Evolutionary conservation across 2,888 invertebrate species (phyloP).

Genomic region (Loripinus fragilis): DNA sequence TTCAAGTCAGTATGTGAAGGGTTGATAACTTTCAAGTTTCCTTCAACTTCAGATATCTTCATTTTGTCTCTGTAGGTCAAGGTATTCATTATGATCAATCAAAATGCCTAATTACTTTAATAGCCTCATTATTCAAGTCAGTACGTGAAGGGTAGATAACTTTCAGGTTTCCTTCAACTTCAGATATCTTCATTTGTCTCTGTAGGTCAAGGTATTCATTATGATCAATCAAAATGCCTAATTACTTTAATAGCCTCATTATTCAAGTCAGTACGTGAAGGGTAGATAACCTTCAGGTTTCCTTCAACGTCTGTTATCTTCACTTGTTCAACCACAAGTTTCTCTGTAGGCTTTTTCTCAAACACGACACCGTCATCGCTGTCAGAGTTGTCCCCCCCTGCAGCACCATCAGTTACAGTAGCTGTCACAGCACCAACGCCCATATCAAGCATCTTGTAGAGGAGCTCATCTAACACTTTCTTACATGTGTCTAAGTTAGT

Average conservation of each 20-base stretch:
- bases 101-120: constrained; percentile 66
- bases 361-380: constrained; percentile 47
- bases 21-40: constrained; percentile 90
- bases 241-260: constrained; percentile 69
- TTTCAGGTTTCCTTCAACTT: too few species aligned
- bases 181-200: too few species aligned
- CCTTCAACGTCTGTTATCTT: constrained; percentile 89
- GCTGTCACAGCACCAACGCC: constrained; percentile 70
- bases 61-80: too few species aligned
- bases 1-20: constrained; percentile 90
- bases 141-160: constrained; percentile 85
- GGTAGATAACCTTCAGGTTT: constrained; percentile 90
- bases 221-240: constrained; percentile 46
- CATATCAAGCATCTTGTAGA: constrained; percentile 87
- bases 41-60: constrained; percentile 88
- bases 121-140: constrained; percentile 85
- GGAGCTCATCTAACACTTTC: constrained; percentile 88
- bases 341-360: constrained; percentile 63
- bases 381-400: constrained; percentile 40
- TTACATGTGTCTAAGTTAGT: constrained; percentile 87
- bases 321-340: constrained; percentile 87
- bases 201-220: background rate
- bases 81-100: constrained; percentile 14
- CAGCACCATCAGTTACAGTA: constrained; percentile 65
- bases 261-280: constrained; percentile 89